A percentile compares a stretch with the other conserved stretches of the same genome.
Conservation (phyloP, 2,888 invertebrate species). For the Holacanthella duospinosa region DNA sequence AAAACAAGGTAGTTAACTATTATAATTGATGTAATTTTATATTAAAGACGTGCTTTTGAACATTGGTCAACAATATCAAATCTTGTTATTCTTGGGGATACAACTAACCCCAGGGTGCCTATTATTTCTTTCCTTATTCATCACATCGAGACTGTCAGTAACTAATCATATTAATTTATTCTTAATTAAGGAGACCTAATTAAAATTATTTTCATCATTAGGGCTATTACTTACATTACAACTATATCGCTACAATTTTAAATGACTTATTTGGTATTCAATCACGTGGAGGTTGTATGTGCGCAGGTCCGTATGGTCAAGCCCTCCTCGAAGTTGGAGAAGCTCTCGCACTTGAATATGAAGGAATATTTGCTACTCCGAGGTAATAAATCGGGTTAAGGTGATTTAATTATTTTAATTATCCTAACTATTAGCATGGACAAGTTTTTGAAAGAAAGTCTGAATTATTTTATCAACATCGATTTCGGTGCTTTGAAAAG, state of each 20-base stretch:
- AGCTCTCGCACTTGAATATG: constrained; percentile 61
- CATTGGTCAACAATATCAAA: constrained; percentile 15
- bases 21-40: constrained; percentile 1
- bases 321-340: constrained; percentile 68
- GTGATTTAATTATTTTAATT: neutral
- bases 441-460: too few relatives aligned
- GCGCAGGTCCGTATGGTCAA: constrained; percentile 74
- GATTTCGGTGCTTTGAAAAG: too few relatives aligned
- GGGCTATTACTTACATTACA: constrained; percentile 69
- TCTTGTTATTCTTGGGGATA: constrained; percentile 21
- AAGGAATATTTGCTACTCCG: constrained; percentile 47
- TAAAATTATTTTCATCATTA: neutral
- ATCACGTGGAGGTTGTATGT: constrained; percentile 46
- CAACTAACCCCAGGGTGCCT: constrained; percentile 14
- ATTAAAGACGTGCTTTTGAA: constrained; percentile 18
- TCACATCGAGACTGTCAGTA: constrained; percentile 18
- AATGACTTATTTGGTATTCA: constrained; percentile 88
- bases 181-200: neutral
- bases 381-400: neutral
- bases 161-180: neutral
- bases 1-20: neutral
- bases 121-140: constrained; percentile 28
- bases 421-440: too few relatives aligned
- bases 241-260: constrained; percentile 70
- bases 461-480: too few relatives aligned